Evolutionary conservation across 2,888 invertebrate species (phyloP).

Genomic region (Drosophila quasianomalipes): DNA sequence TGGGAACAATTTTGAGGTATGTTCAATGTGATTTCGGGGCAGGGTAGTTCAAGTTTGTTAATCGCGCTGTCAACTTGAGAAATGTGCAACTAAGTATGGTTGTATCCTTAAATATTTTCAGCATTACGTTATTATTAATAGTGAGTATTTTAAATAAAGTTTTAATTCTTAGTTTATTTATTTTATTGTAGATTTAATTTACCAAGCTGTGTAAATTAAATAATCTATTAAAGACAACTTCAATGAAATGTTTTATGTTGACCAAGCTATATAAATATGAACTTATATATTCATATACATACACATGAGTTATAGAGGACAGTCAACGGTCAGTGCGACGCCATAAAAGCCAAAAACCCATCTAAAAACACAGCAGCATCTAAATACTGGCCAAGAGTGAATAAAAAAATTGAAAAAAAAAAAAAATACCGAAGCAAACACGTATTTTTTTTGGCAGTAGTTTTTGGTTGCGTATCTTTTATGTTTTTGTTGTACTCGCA

Average conservation of each 20-base stretch:
- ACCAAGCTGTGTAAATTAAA: not conserved
- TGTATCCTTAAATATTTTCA: not conserved
- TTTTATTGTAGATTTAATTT: not conserved
- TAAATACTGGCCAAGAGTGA: slow-evolving; percentile 61
- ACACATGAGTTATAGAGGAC: slow-evolving; percentile 19
- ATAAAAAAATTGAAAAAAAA: slow-evolving; percentile 32
- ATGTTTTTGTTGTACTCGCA: slow-evolving; percentile 50
- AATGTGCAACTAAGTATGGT: slow-evolving; percentile 15
- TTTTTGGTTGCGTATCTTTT: slow-evolving; percentile 51
- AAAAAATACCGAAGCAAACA: slow-evolving; percentile 51
- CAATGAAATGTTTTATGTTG: slow-evolving; percentile 19
- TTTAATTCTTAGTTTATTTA: not conserved
- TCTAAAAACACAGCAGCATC: slow-evolving; percentile 52
- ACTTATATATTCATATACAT: not conserved
- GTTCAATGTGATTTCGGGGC: slow-evolving; percentile 24
- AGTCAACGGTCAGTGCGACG: slow-evolving; percentile 47
- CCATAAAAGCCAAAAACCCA: slow-evolving; percentile 46
- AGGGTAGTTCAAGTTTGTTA: slow-evolving; percentile 21
- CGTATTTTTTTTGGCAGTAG: slow-evolving; percentile 71
- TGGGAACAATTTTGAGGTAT: slow-evolving; percentile 68
- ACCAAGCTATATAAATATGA: slow-evolving; percentile 21
- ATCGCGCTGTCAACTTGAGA: slow-evolving; percentile 28
- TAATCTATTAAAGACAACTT: slow-evolving; percentile 10
- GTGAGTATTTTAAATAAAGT: not conserved
- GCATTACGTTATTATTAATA: not conserved